Conservation (phyloP, 2,797 vertebrate species). For the Coracias cyanogaster region DNA sequence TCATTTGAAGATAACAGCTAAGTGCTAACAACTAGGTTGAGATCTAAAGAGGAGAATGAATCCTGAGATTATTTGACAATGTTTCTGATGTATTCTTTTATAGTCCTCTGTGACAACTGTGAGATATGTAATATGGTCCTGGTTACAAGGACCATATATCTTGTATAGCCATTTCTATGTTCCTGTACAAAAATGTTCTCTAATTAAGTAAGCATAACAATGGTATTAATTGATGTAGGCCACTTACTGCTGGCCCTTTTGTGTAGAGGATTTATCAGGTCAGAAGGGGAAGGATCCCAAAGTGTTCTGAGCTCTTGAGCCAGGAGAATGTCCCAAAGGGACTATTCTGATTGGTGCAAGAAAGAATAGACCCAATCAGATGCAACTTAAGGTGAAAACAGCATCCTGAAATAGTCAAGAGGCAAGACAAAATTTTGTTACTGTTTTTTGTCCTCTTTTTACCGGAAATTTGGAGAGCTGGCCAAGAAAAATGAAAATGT, state of each 20-base stretch:
- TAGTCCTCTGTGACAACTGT: neutral
- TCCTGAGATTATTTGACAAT: neutral
- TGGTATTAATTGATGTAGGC: neutral
- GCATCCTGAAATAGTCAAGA: neutral
- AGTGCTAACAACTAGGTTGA: neutral
- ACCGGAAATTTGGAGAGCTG: neutral
- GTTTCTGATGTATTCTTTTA: neutral
- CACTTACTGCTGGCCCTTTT: neutral
- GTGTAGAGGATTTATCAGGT: neutral
- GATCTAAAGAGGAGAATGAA: neutral
- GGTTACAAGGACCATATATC: neutral
- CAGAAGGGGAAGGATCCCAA: neutral
- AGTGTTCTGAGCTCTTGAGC: neutral
- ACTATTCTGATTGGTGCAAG: neutral
- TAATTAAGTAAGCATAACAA: neutral
- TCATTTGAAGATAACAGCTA: neutral
- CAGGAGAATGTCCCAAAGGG: neutral
- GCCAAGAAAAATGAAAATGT: conserved; percentile 6
- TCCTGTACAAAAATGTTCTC: neutral
- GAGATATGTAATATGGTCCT: neutral
- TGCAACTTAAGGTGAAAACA: neutral
- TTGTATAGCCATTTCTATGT: neutral
- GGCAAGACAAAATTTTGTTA: neutral
- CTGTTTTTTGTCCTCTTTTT: neutral
- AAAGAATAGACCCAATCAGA: neutral